A percentile compares a stretch with the other conserved stretches of the same genome.
phyloP scores from a whole-genome alignment of 2,888 invertebrate genomes.

The Portevinia maculata region DNA sequence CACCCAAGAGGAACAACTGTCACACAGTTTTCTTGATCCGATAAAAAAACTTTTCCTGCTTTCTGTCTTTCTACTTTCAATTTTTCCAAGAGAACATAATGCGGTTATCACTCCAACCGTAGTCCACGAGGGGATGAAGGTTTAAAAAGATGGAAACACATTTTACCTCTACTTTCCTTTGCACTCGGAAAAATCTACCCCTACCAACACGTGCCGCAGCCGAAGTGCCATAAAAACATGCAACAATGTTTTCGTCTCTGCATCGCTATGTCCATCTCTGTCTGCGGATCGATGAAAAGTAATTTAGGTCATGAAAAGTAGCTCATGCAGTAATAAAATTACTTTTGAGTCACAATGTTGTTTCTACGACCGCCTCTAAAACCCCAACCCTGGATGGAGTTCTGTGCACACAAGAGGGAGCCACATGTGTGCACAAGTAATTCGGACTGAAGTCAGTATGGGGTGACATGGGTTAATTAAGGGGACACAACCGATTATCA shows the following conservation, averaged over 20 bases:
- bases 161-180: conserved; percentile 7
- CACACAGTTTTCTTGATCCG: conserved; percentile 13
- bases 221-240: conserved; percentile 57
- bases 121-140: neutral
- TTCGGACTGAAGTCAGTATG: neutral
- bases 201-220: conserved; percentile 36
- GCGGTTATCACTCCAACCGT: conserved; percentile 44
- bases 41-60: conserved; percentile 43
- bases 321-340: conserved; percentile 71
- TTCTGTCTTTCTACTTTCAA: conserved; percentile 24
- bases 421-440: conserved; percentile 2
- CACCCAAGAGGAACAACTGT: conserved; percentile 21
- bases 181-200: neutral
- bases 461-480: conserved; percentile 51
- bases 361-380: neutral
- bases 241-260: conserved; percentile 56
- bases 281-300: conserved; percentile 65
- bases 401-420: conserved; percentile 11
- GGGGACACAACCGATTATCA: conserved; percentile 43
- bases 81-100: conserved; percentile 40
- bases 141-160: conserved; percentile 46
- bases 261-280: conserved; percentile 22
- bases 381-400: neutral
- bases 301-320: conserved; percentile 73
- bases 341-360: conserved; percentile 59